A percentile compares a stretch with the other conserved stretches of the same genome.
Conservation (phyloP, 2,113 vertebrate genomes). For the Ariopsis seemanni region DNA sequence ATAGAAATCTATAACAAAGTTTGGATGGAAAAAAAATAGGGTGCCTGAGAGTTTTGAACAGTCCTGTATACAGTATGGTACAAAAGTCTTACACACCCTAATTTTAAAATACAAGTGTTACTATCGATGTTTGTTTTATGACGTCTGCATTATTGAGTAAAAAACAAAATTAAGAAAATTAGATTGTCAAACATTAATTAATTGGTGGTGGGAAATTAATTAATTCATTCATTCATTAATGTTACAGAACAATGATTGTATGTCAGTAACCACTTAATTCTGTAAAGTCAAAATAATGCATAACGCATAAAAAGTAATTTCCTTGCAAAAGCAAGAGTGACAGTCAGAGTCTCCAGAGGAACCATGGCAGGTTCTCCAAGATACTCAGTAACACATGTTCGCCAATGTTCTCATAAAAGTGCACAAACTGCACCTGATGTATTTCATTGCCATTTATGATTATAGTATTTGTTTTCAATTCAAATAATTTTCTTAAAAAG, state of each 20-base stretch:
- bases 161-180: too few species aligned
- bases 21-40: too few species aligned
- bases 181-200: background rate
- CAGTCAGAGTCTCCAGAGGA: background rate
- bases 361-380: background rate
- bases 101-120: background rate
- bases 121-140: background rate
- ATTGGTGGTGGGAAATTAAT: too few species aligned
- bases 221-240: too few species aligned
- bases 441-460: background rate
- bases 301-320: too few species aligned
- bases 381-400: background rate
- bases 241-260: background rate
- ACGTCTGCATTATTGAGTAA: too few species aligned
- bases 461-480: background rate
- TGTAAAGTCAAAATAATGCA: too few species aligned
- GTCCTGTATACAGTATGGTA: background rate
- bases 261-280: background rate
- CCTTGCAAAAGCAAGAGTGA: background rate
- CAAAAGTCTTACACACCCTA: background rate
- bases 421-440: background rate
- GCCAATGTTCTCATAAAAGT: background rate
- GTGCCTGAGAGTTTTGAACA: too few species aligned
- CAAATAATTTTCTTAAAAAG: too few species aligned
- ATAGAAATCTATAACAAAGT: too few species aligned